Evolutionary conservation across 2,113 vertebrate genomes (phyloP).

Genomic region (Regulus satrapa): DNA sequence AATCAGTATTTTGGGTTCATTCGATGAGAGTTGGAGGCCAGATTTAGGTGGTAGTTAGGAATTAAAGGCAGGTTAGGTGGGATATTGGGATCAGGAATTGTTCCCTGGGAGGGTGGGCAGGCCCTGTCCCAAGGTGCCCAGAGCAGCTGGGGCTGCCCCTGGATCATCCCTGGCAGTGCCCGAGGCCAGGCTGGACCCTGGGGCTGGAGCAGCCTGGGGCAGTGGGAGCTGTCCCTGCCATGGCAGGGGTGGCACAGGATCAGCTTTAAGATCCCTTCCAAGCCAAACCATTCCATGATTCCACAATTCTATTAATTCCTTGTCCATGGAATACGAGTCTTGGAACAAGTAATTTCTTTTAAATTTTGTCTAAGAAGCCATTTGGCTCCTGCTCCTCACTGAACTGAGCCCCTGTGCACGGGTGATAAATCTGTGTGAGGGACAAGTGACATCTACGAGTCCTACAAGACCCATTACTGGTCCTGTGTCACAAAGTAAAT

Average conservation of each 20-base stretch:
- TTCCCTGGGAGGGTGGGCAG: accelerated
- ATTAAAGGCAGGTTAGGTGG: accelerated
- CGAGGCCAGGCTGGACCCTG: neutral
- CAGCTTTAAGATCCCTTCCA: accelerated
- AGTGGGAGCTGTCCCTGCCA: neutral
- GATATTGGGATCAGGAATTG: neutral
- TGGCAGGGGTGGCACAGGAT: accelerated
- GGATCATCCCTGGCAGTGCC: neutral
- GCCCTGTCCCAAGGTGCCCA: neutral
- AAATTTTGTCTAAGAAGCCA: accelerated
- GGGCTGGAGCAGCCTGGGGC: neutral
- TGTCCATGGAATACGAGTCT: accelerated
- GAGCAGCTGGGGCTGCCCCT: neutral
- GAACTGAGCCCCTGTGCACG: accelerated
- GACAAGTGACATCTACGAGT: neutral
- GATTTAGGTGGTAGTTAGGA: too few species aligned
- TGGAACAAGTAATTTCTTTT: neutral
- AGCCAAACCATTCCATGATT: neutral
- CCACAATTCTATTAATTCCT: neutral
- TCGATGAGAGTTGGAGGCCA: neutral
- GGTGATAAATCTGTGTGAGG: neutral
- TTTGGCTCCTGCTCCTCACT: neutral
- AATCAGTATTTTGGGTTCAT: neutral
- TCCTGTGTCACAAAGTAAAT: neutral
- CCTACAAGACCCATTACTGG: neutral